Base-by-base conservation (phyloP, 2,888 invertebrate genomes). In the Ormyrus rosae region DNA sequence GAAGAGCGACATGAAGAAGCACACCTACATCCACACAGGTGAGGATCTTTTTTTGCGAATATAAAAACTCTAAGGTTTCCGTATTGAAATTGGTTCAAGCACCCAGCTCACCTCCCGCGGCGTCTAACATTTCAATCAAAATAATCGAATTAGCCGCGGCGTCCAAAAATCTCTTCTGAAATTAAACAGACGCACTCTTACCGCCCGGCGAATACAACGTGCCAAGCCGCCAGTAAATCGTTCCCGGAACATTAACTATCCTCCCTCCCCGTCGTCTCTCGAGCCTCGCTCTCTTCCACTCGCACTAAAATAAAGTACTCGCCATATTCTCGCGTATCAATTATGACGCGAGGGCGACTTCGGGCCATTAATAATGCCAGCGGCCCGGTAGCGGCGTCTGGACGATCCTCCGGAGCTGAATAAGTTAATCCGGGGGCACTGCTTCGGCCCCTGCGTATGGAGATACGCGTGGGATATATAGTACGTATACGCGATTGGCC, bases 1-100 rank as follows among this genome's bases (percentile, higher is more conserved):
- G 92, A 99, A 99, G 91, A 98, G 98, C 74, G 99, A 99, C 91
- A 99, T 99, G 99, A 99, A 99, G 93, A 99, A 99, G 89, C 99
- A 99, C 92, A 99, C 99, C 48, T 99, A 99, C 90, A 99, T 96
- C 83, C 96, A 96, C 90, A 96, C 96, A 88, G 96, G 96, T 96
- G 89, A 94, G 95, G 19, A 0, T 10, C 1, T 6, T 1, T 7
- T 6, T 55, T 11, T 46, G 5, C 9, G 46, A 46, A 45, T 45
- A 10, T 61, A 19, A 10, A 9, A 8, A 61, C 10, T 61, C 50
- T 48, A 46, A 46, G 65, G n/a, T 13, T 53, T 53, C 19, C 5
- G 7, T 4, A 34, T 34, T 34, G 34, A 34, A 34, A 4, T 3
- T 34, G 34, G 34, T 34, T 34, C 34, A 34, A 34, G 34, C 34